phyloP scores from a whole-genome alignment of 2,888 invertebrate species.

The Pammene aurita region DNA sequence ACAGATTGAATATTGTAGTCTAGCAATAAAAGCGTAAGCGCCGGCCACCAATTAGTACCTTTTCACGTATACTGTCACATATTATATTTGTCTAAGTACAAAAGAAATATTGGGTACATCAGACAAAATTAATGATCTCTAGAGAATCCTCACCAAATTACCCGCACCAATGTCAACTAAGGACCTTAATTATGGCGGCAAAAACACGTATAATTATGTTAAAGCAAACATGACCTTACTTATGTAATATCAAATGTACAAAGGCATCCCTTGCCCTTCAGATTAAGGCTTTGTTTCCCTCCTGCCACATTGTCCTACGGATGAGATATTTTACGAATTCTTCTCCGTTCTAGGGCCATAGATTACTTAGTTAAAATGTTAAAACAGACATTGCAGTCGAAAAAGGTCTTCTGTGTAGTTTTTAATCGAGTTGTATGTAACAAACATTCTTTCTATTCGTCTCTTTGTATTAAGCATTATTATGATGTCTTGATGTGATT shows the following conservation, averaged over 20 bases:
- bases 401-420: no score
- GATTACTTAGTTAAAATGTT: background rate
- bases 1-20: no score
- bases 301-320: constrained; percentile 3
- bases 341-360: background rate
- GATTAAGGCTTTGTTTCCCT: constrained; percentile 10
- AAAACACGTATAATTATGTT: constrained; percentile 10
- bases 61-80: no score
- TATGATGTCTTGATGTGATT: no score
- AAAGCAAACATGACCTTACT: constrained; percentile 6
- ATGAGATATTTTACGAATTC: constrained; percentile 19
- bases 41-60: no score
- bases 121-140: background rate
- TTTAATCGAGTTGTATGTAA: no score
- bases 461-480: no score
- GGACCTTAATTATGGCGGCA: background rate
- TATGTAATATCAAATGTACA: constrained; percentile 13
- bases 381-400: no score
- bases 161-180: background rate
- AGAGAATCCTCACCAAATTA: background rate
- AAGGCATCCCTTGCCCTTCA: constrained; percentile 17
- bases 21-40: no score
- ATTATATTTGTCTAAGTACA: no score
- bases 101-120: background rate
- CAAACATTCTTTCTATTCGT: no score